Evolutionary conservation across 2,113 vertebrate species (phyloP).

Genomic region (Colius striatus): DNA sequence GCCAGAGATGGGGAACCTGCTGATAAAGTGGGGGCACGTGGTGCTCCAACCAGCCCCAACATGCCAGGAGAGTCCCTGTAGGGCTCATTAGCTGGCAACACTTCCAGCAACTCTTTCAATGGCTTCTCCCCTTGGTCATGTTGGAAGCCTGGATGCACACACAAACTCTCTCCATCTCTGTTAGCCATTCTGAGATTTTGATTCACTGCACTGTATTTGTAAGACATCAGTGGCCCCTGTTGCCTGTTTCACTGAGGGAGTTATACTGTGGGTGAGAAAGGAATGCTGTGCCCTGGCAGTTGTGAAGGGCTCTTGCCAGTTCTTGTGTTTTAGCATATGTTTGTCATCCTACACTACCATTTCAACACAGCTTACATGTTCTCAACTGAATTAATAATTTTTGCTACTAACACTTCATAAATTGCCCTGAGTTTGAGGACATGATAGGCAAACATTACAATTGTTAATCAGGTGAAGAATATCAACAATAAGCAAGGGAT

Average conservation of each 20-base stretch:
- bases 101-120: not conserved
- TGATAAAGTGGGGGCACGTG: fast-evolving
- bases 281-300: not conserved
- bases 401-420: not conserved
- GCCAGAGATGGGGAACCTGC: not conserved
- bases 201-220: not conserved
- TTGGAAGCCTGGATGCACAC: not conserved
- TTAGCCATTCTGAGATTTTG: not conserved
- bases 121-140: not conserved
- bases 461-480: constrained; percentile 73
- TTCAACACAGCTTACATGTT: not conserved
- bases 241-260: not conserved
- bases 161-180: not conserved
- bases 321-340: not conserved
- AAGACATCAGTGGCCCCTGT: not conserved
- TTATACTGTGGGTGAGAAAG: not conserved
- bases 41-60: not conserved
- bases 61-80: not conserved
- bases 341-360: not conserved
- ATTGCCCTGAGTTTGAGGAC: constrained; percentile 6
- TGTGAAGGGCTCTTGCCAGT: not conserved
- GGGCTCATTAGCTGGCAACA: constrained; percentile 15
- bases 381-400: constrained; percentile 7
- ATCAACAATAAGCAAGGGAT: constrained; percentile 68
- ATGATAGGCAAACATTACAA: constrained; percentile 52